Conservation (phyloP, 1,140 invertebrate genomes). For the Cyclargus thomasi region DNA sequence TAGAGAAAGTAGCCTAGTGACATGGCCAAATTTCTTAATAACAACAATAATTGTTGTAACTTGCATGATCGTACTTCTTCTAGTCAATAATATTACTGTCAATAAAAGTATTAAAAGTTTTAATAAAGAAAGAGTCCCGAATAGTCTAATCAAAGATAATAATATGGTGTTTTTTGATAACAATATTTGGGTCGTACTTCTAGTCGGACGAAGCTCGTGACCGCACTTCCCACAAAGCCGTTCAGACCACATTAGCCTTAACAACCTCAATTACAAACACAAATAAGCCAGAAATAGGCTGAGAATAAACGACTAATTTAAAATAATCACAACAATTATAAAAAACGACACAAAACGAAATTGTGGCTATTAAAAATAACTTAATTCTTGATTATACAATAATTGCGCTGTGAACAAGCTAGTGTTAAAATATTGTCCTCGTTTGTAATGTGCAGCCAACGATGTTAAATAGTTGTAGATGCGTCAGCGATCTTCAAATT, state of each 20-base stretch:
- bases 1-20: neutral
- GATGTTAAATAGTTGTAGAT: constrained; percentile 35
- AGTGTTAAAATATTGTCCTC: constrained; percentile 16
- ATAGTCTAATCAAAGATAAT: too few relatives aligned
- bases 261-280: neutral
- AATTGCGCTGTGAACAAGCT: constrained; percentile 22
- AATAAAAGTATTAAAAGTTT: too few relatives aligned
- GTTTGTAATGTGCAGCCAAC: constrained; percentile 39
- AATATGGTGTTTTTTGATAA: neutral
- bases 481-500: too few relatives aligned
- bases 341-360: constrained; percentile 17
- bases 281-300: constrained; percentile 7
- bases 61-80: too few relatives aligned
- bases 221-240: neutral
- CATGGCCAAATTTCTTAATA: neutral
- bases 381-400: constrained; percentile 33
- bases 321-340: constrained; percentile 19
- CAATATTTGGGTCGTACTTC: neutral
- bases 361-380: constrained; percentile 37
- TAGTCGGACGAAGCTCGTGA: neutral
- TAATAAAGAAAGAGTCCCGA: too few relatives aligned
- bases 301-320: constrained; percentile 5
- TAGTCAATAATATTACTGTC: too few relatives aligned
- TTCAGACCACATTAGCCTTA: neutral
- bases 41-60: neutral